Conservation (phyloP, 2,113 vertebrate genomes). For the Falcunculus frontatus region DNA sequence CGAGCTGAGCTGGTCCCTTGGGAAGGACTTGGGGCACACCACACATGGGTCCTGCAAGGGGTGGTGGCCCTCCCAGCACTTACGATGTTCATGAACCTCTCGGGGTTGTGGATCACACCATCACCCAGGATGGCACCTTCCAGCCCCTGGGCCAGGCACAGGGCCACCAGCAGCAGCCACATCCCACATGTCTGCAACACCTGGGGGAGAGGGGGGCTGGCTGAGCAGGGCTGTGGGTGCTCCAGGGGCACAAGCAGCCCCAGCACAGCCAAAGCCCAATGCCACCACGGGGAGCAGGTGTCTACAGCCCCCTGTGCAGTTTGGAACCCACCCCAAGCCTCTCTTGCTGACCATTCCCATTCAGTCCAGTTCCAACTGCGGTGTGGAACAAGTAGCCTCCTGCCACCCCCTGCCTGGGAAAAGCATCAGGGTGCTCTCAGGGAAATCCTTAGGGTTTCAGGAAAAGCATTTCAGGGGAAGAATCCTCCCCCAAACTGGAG, state of each 20-base stretch:
- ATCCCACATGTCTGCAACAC: fast-evolving
- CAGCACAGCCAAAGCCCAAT: background rate
- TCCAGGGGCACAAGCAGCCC: fast-evolving
- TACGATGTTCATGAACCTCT: background rate
- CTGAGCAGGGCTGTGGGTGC: background rate
- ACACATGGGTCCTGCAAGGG: fast-evolving
- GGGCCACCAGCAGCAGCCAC: background rate
- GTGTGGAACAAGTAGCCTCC: background rate
- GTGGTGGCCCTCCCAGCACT: background rate
- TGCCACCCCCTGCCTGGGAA: background rate
- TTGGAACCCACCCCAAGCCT: background rate
- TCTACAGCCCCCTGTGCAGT: background rate
- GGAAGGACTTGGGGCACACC: background rate
- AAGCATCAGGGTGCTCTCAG: background rate
- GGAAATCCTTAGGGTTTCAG: background rate
- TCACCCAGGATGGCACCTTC: fast-evolving
- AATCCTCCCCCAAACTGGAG: background rate
- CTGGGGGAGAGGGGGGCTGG: fast-evolving
- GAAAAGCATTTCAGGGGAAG: background rate
- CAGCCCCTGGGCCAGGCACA: background rate
- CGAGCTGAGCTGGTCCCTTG: background rate
- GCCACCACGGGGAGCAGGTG: background rate
- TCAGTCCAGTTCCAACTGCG: background rate
- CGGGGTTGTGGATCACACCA: fast-evolving
- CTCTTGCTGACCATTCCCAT: background rate